Evolutionary conservation across 2,113 vertebrate species (phyloP).

Genomic region (Passer montanus): DNA sequence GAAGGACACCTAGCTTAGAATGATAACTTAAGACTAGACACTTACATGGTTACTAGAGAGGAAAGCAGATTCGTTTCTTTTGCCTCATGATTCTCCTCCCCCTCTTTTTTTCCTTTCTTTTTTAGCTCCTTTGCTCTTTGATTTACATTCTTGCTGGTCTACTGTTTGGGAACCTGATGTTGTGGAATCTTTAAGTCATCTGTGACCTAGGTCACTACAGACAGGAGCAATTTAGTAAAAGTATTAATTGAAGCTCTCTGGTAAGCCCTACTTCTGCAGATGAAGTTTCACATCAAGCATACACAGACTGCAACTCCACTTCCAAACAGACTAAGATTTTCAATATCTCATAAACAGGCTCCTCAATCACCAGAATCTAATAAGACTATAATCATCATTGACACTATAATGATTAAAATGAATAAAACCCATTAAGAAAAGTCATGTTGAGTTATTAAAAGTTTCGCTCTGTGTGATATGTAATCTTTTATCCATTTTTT

Average conservation of each 20-base stretch:
- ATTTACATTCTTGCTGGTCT: constrained; percentile 61
- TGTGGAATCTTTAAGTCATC: constrained; percentile 79
- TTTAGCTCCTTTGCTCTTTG: background rate
- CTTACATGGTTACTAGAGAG: background rate
- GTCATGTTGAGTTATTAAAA: constrained; percentile 96
- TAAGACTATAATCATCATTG: constrained; percentile 98
- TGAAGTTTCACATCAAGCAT: constrained; percentile 81
- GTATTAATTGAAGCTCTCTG: constrained; percentile 79
- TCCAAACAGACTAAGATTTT: constrained; percentile 75
- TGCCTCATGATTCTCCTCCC: background rate
- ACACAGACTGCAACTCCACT: constrained; percentile 64
- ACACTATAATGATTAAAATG: constrained; percentile 99
- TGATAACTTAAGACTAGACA: background rate
- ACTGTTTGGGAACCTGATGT: constrained; percentile 77
- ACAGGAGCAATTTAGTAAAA: constrained; percentile 80
- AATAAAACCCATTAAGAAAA: constrained; percentile 99
- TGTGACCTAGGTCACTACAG: constrained; percentile 79
- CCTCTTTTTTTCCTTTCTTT: background rate
- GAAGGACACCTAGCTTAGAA: background rate
- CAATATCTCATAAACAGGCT: constrained; percentile 84
- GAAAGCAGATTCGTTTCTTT: background rate
- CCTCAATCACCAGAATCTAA: constrained; percentile 94
- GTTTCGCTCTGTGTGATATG: constrained; percentile 85
- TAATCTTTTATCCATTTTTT: constrained; percentile 94
- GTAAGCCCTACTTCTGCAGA: constrained; percentile 68